Base-by-base conservation (phyloP, 2,113 vertebrate species). In the Tychaedon coryphoeus region DNA sequence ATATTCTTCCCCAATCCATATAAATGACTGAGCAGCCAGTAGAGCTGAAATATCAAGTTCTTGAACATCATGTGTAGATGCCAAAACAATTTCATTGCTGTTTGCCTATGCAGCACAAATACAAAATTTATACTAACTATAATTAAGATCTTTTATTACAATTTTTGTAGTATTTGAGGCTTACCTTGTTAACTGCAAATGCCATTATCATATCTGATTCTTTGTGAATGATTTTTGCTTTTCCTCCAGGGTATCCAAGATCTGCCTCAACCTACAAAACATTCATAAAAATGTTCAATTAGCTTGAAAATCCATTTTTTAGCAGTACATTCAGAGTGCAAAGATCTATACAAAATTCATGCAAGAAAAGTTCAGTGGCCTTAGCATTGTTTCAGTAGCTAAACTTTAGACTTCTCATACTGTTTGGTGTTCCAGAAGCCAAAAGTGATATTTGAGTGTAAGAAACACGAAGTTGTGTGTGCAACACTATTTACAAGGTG, bases 151-250 rank as follows among this genome's bases (percentile, higher is more conserved):
- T 40, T 62, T 79, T 64, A 26, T 82, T 90, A 50, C 4, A 33
- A 9, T 78, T 72, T n/a, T 1, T 58, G 11, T 73, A 96, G 58
- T 84, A 64, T 80, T 69, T 62, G 40, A 87, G 42, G 47, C 48
- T 80, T 96, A 99, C 99, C 99, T 99, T 99, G 96, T 99, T 99
- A 93, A 99, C 98, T 34, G 99, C 98, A 97, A 99, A 99, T 10
- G 99, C 99, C 99, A 99, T 99, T 94, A 99, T 99, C 96, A 99
- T 99, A 95, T 99, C 99, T 2, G 99, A 99, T 69, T 99, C 99
- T 96, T 99, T 99, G 95, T 99, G 99, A 96, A 99, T 99, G 81
- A 99, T 97, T 98, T 99, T 99, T 79, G 99, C 99, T 92, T 99
- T 99, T 80, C 99, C 99, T 87, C 99, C 99, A 34, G 99, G 99